These are phyloP conservation scores for Schizotus pectinicornis DNA, from an alignment of 2,888 invertebrate genomes.

Conservation along the genomic window DNA sequence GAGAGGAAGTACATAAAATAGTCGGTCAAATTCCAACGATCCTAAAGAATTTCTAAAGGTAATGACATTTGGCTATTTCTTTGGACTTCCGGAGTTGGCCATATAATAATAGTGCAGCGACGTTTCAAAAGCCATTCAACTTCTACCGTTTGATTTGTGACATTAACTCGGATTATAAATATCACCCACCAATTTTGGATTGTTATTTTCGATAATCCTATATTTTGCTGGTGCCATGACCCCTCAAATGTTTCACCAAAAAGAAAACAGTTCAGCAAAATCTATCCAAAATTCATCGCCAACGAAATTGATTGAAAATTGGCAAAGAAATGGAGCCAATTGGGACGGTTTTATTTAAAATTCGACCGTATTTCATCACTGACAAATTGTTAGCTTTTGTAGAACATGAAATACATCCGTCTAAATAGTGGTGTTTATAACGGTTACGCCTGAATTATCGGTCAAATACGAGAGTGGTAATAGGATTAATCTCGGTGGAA, in stretches of 20 bases:
- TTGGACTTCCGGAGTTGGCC: constrained; percentile 30
- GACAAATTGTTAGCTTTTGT: constrained; percentile 39
- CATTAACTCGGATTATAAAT: constrained; percentile 15
- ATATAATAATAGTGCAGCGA: not conserved
- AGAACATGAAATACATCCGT: constrained; percentile 47
- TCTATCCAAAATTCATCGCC: too few relatives aligned
- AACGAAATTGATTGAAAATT: constrained; percentile 29
- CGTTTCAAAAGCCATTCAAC: constrained; percentile 26
- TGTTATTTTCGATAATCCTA: not conserved
- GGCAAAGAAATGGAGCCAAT: not conserved
- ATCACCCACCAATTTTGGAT: constrained; percentile 3
- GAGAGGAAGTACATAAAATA: constrained; percentile 31
- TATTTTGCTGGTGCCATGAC: too few relatives aligned
- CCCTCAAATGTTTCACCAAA: too few relatives aligned
- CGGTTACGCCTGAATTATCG: constrained; percentile 51
- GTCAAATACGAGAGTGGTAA: constrained; percentile 50
- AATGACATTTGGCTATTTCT: constrained; percentile 28
- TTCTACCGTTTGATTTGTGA: constrained; percentile 26
- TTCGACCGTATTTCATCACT: constrained; percentile 14
- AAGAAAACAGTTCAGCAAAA: too few relatives aligned
- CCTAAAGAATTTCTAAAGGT: constrained; percentile 25
- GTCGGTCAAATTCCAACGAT: constrained; percentile 27
- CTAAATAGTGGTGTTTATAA: constrained; percentile 53
- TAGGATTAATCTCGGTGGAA: constrained; percentile 52
- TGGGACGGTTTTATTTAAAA: not conserved